Conservation (phyloP, 2,113 vertebrate species). For the Chroicocephalus ridibundus region DNA sequence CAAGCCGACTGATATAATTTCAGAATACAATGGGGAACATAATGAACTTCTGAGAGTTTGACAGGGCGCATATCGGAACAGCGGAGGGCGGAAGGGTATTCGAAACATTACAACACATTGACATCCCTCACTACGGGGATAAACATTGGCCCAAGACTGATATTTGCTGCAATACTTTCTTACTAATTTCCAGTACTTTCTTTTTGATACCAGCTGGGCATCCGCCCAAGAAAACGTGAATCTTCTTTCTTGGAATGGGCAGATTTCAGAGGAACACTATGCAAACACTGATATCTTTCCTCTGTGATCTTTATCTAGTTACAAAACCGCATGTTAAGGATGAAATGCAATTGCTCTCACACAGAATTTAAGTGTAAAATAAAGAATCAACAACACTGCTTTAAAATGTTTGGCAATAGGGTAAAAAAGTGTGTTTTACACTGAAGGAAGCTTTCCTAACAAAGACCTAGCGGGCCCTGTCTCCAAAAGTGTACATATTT, state of each 20-base stretch:
- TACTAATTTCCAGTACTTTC: neutral
- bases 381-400: neutral
- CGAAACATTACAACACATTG: neutral
- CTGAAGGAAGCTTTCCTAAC: neutral
- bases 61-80: rapidly evolving
- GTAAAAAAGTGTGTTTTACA: neutral
- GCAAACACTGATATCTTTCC: neutral
- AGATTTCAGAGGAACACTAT: neutral
- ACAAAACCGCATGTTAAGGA: neutral
- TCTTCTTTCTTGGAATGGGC: neutral
- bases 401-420: neutral
- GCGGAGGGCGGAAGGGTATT: neutral
- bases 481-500: neutral
- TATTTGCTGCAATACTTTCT: neutral
- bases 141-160: neutral
- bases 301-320: neutral
- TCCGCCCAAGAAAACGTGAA: neutral
- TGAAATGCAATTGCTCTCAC: neutral
- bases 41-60: neutral
- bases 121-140: neutral
- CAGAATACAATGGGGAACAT: neutral
- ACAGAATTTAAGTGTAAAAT: neutral
- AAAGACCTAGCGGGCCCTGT: neutral
- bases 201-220: neutral
- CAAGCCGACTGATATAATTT: neutral